Conservation (phyloP, 2,113 vertebrate genomes). For the Entomyzon cyanotis region DNA sequence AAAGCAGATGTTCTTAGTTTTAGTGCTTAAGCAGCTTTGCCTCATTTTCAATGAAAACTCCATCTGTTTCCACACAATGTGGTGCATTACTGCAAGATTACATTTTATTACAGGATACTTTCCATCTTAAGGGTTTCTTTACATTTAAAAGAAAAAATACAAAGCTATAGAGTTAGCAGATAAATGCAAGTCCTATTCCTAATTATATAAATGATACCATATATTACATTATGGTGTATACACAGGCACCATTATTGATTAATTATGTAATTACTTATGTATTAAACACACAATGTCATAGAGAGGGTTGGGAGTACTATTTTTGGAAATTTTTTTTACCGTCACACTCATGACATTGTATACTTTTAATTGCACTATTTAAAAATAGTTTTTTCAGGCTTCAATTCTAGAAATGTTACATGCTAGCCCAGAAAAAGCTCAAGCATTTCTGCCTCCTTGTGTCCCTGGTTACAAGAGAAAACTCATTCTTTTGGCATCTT, state of each 20-base stretch:
- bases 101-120: slow-evolving; percentile 36
- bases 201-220: background rate
- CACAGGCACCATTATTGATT: background rate
- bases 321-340: background rate
- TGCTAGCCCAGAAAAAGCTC: background rate
- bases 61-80: slow-evolving; percentile 14
- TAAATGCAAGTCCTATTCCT: background rate
- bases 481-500: background rate
- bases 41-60: slow-evolving; percentile 44
- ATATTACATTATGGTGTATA: background rate
- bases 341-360: background rate
- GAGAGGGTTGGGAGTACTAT: background rate
- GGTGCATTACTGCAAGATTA: background rate
- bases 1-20: slow-evolving; percentile 50
- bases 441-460: background rate
- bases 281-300: background rate
- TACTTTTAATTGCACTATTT: background rate
- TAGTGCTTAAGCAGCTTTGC: background rate
- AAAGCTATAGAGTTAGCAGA: background rate
- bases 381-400: background rate
- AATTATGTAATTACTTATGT: background rate
- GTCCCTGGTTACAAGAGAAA: background rate
- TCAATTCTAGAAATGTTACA: background rate
- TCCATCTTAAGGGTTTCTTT: background rate
- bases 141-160: background rate